phyloP scores from a whole-genome alignment of 2,113 vertebrate genomes.

The Ceyx margarethae region DNA sequence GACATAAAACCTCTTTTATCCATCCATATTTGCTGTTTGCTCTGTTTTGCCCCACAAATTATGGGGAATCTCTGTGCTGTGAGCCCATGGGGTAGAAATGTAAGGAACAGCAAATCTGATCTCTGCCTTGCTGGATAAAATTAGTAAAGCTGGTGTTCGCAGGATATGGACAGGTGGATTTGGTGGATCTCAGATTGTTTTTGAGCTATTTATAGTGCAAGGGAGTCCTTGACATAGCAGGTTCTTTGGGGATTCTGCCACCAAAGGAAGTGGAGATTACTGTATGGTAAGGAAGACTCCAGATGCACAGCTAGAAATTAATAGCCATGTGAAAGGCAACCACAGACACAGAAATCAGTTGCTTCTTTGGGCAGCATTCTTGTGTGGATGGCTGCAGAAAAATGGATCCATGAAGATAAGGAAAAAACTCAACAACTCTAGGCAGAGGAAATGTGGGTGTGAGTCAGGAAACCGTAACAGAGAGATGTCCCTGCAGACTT shows the following conservation, averaged over 20 bases:
- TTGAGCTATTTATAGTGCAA: not conserved
- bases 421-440: not conserved
- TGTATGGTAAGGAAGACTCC: not conserved
- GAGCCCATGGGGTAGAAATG: not conserved
- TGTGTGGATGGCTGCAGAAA: not conserved
- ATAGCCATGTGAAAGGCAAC: not conserved
- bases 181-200: not conserved
- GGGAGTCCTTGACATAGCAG: not conserved
- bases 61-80: not conserved
- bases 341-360: not conserved
- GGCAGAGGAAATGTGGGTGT: not conserved
- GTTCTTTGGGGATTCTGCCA: not conserved
- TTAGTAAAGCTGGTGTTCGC: not conserved
- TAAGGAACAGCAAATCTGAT: not conserved
- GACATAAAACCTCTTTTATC: not conserved
- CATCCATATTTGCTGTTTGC: not conserved
- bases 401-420: not conserved
- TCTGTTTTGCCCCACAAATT: not conserved
- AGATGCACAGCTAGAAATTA: not conserved
- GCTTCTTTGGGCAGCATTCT: not conserved
- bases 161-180: not conserved
- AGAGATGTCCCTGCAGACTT: not conserved
- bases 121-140: not conserved
- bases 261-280: not conserved
- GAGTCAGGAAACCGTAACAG: not conserved